Percentiles rank a stretch among this genome's conserved stretches.
Evolutionary conservation across 2,113 vertebrate species (phyloP).

Genomic region (Rhegmatorhina hoffmannsi): DNA sequence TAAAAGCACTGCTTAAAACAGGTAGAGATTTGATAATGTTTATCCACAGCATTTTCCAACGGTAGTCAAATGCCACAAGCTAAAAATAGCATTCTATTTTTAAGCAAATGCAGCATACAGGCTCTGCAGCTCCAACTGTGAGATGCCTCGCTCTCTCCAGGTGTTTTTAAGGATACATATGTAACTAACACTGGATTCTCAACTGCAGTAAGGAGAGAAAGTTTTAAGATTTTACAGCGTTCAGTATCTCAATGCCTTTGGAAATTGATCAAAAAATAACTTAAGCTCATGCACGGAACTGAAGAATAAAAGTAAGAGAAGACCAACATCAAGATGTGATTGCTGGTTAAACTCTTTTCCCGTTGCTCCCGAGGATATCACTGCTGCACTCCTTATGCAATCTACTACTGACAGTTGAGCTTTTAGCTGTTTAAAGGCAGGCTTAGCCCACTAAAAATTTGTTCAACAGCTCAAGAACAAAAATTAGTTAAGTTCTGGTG

Average conservation of each 20-base stretch:
- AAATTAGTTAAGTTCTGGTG: background rate
- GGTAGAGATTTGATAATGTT: background rate
- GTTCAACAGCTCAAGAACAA: background rate
- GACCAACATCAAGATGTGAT: background rate
- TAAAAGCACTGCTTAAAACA: background rate
- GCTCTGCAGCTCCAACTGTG: background rate
- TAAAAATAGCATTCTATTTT: constrained; percentile 5
- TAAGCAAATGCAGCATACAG: background rate
- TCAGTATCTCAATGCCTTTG: background rate
- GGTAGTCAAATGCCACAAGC: background rate
- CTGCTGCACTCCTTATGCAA: background rate
- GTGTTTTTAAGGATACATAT: background rate
- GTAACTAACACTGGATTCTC: background rate
- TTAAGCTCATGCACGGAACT: background rate
- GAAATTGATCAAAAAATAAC: background rate
- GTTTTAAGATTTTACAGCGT: background rate
- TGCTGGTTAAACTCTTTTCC: background rate
- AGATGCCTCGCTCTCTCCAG: background rate
- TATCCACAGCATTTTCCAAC: background rate
- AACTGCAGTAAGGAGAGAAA: background rate
- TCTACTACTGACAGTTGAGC: rapidly evolving
- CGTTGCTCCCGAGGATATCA: background rate
- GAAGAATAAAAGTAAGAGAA: background rate
- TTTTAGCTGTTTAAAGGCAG: background rate
- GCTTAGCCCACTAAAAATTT: background rate